Percentiles rank a stretch among this genome's conserved stretches.
These are phyloP conservation scores for Luidia sarsii DNA, from an alignment of 53 echinoderm and acorn worm species.

Conservation along the genomic window DNA sequence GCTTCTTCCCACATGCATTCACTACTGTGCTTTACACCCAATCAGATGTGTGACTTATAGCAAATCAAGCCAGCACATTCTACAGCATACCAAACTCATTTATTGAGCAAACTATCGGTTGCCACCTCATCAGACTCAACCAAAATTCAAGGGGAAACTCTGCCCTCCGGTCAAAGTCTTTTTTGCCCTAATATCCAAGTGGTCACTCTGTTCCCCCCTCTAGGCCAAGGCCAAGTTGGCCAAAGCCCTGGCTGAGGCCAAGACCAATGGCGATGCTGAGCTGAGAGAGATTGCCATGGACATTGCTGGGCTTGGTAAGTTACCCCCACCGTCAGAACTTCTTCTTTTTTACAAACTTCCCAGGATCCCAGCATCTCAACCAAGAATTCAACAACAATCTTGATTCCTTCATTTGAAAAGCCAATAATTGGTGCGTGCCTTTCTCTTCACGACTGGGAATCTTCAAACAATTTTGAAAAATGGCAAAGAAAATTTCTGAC, in stretches of 20 bases:
- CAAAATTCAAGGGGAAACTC: too few species aligned
- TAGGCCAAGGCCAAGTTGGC: constrained; percentile 32
- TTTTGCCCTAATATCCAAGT: background rate
- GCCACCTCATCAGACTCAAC: background rate
- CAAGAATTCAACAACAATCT: too few species aligned
- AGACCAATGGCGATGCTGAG: constrained; percentile 35
- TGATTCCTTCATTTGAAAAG: too few species aligned
- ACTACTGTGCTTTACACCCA: too few species aligned
- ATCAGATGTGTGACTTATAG: too few species aligned
- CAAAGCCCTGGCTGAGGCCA: constrained; percentile 48
- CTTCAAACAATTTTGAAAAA: too few species aligned
- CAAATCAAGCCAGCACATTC: background rate
- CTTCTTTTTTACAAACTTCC: background rate
- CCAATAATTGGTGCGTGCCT: too few species aligned
- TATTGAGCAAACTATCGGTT: background rate
- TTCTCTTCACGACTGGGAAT: too few species aligned
- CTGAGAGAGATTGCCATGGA: constrained; percentile 18
- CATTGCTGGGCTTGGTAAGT: constrained; percentile 35
- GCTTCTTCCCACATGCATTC: too few species aligned
- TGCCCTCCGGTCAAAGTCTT: too few species aligned
- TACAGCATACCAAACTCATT: background rate
- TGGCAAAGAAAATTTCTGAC: too few species aligned
- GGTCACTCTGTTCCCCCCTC: background rate
- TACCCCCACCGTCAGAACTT: background rate
- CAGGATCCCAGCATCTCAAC: too few species aligned